Percentiles rank a stretch among this genome's conserved stretches.
These are phyloP conservation scores for Saccopteryx bilineata DNA, from an alignment of 2,113 vertebrate genomes.

Conservation along the genomic window DNA sequence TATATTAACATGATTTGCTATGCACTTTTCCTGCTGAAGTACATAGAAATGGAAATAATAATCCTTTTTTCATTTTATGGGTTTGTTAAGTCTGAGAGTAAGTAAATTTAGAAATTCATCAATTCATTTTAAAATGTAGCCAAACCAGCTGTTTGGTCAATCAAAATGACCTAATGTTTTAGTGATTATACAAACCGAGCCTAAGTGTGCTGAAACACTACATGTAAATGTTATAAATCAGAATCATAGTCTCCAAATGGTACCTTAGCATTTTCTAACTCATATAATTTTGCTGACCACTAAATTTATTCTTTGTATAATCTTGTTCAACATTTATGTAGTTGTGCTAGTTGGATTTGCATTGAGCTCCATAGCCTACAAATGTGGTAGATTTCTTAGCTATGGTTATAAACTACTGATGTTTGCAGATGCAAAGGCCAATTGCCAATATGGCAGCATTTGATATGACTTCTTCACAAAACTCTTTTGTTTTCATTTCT, in stretches of 20 bases:
- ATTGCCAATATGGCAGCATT: not conserved
- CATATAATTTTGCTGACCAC: conserved; percentile 25
- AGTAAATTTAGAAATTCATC: conserved; percentile 59
- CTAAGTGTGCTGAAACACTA: conserved; percentile 37
- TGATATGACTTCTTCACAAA: not conserved
- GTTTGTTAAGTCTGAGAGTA: conserved; percentile 50
- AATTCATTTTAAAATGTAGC: conserved; percentile 51
- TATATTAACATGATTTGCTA: conserved; percentile 59
- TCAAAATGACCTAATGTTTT: conserved; percentile 56
- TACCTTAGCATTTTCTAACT: conserved; percentile 7
- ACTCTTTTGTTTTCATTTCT: conserved; percentile 6
- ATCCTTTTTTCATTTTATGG: conserved; percentile 56
- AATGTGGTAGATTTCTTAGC: not conserved
- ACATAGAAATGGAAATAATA: conserved; percentile 57
- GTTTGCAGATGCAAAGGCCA: not conserved
- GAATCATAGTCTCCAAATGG: conserved; percentile 31
- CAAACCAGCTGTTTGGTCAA: conserved; percentile 10
- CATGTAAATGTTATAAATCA: conserved; percentile 22
- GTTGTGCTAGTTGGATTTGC: not conserved
- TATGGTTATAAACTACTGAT: not conserved
- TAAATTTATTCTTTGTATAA: conserved; percentile 18
- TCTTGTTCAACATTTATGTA: conserved; percentile 11
- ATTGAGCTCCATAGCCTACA: not conserved
- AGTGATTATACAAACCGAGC: conserved; percentile 14
- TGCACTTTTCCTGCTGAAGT: conserved; percentile 19